phyloP scores from a whole-genome alignment of 2,113 vertebrate species.

The Columba livia region DNA sequence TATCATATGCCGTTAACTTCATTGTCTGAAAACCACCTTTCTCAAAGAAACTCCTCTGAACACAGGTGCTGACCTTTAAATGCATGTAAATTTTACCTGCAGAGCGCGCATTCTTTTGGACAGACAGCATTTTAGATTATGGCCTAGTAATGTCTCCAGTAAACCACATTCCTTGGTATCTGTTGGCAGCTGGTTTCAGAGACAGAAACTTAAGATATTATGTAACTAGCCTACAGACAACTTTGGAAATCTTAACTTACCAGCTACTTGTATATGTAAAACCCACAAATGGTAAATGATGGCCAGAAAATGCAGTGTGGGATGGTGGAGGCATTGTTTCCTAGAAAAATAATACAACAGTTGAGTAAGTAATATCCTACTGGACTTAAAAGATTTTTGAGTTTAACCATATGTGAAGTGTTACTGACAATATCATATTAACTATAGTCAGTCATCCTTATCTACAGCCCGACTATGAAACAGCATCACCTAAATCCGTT shows the following conservation, averaged over 20 bases:
- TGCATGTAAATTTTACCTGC: not conserved
- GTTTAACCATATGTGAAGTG: not conserved
- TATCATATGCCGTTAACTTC: not conserved
- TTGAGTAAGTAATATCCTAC: not conserved
- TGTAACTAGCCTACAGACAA: not conserved
- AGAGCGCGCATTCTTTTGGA: not conserved
- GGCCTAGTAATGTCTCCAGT: not conserved
- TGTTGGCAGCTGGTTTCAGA: not conserved
- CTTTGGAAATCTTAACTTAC: conserved; percentile 77
- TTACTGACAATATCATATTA: not conserved
- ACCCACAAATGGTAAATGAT: conserved; percentile 96
- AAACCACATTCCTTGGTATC: not conserved
- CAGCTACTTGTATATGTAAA: conserved; percentile 99
- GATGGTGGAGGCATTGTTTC: conserved; percentile 97
- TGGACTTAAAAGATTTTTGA: not conserved
- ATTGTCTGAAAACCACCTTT: not conserved
- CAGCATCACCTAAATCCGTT: not conserved
- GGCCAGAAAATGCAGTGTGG: conserved; percentile 96
- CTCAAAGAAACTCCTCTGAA: not conserved
- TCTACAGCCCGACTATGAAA: not conserved
- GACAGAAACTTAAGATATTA: not conserved
- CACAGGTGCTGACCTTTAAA: not conserved
- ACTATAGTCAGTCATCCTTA: not conserved
- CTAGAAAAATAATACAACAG: conserved; percentile 69
- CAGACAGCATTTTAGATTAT: not conserved